Evolutionary conservation across 2,797 vertebrate species (phyloP), one percentile per base, ranked within the genome.

Genomic region (Hippopotamyrus pictus): DNA sequence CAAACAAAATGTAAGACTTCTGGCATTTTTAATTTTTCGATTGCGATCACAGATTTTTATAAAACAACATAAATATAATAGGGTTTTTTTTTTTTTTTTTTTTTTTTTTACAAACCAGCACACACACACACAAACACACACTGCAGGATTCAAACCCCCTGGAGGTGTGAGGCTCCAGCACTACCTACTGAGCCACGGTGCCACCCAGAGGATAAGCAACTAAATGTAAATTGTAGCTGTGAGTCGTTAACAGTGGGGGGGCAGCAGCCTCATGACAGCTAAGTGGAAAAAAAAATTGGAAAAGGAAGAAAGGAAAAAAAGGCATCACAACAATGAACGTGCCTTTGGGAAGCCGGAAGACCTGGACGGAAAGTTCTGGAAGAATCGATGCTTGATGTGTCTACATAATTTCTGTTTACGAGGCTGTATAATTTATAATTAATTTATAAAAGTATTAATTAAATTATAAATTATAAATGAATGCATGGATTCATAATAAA

Each of bases 141-240:
- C 41, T 11, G 17, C 41, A 79, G 37, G 37, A 84, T 48, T 11
- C n/a, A 50, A 53, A 51, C 83, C 19, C 83, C 19, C 22, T 17
- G 44, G 46, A 14, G 41, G 33, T 37, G 69, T 73, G 69, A 73
- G 33, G 6, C 17, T 79, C 17, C 76, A 44, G 37, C 2, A 0
- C 76, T 46, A 82, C 41, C 37, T 46, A 53, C 46, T 86, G 83
- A 8, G 46, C 9, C 83, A 7, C 1, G 5, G 11, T 48, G 25
- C 84, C 25, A 29, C 84, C 84, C 50, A 86, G 37, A 46, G 76
- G 37, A 46, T n/a, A 46, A 46, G 76, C 76, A 46, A n/a, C 14
- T 44, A 82, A 46, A 73, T 73, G 65, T 73, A 73, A 82, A 82
- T 82, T 82, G 76, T 46, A 82, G 41, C 41, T 44, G 76, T 82